These are phyloP conservation scores for Hymenochirus boettgeri DNA, from an alignment of 2,113 vertebrate species.

Conservation along the genomic window DNA sequence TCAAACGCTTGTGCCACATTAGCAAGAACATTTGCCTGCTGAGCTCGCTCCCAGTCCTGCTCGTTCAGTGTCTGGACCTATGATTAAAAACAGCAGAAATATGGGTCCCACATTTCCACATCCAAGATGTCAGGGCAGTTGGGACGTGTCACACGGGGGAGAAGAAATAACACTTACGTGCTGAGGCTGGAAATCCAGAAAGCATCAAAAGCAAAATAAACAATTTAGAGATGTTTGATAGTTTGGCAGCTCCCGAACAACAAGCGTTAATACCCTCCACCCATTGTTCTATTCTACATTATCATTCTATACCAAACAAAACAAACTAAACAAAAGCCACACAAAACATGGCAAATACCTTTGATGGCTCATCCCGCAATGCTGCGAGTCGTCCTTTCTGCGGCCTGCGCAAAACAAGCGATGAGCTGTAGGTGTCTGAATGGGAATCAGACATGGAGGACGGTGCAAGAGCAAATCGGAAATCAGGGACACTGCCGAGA, in stretches of 20 bases:
- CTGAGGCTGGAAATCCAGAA: constrained; percentile 57
- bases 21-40: constrained; percentile 92
- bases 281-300: too few species aligned
- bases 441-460: constrained; percentile 77
- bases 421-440: constrained; percentile 69
- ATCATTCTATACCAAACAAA: too few species aligned
- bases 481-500: constrained; percentile 82
- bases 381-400: constrained; percentile 88
- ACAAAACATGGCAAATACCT: too few species aligned
- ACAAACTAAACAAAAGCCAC: too few species aligned
- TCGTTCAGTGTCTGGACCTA: constrained; percentile 95
- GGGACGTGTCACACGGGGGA: not conserved
- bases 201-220: constrained; percentile 45
- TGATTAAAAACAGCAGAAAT: not conserved
- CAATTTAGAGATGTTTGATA: constrained; percentile 6
- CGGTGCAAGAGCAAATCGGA: constrained; percentile 77
- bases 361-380: constrained; percentile 88
- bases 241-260: too few species aligned
- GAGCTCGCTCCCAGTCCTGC: constrained; percentile 96
- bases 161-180: constrained; percentile 55
- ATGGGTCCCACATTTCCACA: not conserved
- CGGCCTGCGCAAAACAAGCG: constrained; percentile 77
- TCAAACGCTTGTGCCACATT: constrained; percentile 95
- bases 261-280: too few species aligned
- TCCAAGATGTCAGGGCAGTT: not conserved